Evolutionary conservation across 2,888 invertebrate genomes (phyloP).

Genomic region (Drosophila atripex): DNA sequence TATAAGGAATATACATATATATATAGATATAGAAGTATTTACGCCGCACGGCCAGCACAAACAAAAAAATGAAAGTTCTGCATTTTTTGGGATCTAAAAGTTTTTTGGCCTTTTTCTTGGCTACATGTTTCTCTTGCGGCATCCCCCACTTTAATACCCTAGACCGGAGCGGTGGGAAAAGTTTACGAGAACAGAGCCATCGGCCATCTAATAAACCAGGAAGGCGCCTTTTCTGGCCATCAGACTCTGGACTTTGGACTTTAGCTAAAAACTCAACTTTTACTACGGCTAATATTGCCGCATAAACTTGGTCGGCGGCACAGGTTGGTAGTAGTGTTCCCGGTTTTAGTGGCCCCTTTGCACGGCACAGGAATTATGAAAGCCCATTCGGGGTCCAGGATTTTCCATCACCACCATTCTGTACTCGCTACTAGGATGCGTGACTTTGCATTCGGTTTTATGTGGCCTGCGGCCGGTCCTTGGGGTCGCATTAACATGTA

Average conservation of each 20-base stretch:
- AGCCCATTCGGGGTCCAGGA: slow-evolving; percentile 21
- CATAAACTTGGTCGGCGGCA: slow-evolving; percentile 62
- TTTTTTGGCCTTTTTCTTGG: slow-evolving; percentile 50
- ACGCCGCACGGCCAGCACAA: slow-evolving; percentile 6
- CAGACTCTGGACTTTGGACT: slow-evolving; percentile 22
- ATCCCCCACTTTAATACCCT: slow-evolving; percentile 69
- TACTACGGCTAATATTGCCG: slow-evolving; percentile 73
- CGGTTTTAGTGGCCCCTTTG: slow-evolving; percentile 37
- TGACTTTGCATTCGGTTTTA: slow-evolving; percentile 64
- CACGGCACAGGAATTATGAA: slow-evolving; percentile 43
- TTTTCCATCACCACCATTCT: neutral
- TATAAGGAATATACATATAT: slow-evolving; percentile 32
- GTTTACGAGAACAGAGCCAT: slow-evolving; percentile 60
- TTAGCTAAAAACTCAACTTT: slow-evolving; percentile 67
- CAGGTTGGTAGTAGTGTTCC: slow-evolving; percentile 58
- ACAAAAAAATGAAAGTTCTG: slow-evolving; percentile 31
- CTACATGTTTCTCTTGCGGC: slow-evolving; percentile 44
- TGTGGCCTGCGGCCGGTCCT: slow-evolving; percentile 50
- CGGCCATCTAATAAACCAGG: slow-evolving; percentile 71
- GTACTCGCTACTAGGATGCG: slow-evolving; percentile 43
- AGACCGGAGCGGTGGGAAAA: slow-evolving; percentile 66
- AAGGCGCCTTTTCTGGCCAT: slow-evolving; percentile 41
- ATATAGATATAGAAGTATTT: slow-evolving; percentile 48
- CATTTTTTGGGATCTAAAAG: slow-evolving; percentile 50
- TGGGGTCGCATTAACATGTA: slow-evolving; percentile 78